phyloP scores from a whole-genome alignment of 2,113 vertebrate genomes.

The Oryzias woworae region DNA sequence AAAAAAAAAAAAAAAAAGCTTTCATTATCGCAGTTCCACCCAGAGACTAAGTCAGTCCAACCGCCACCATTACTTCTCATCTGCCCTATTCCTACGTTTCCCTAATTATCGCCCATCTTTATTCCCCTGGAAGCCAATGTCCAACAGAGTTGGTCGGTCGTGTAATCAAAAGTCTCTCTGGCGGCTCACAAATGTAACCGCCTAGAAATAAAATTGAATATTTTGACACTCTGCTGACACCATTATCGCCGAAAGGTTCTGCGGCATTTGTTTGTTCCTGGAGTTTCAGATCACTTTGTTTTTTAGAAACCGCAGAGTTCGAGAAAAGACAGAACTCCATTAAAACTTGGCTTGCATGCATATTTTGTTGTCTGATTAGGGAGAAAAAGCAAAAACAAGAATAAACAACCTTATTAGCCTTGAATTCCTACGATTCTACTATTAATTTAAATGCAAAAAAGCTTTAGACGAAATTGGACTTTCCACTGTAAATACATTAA shows the following conservation, averaged over 20 bases:
- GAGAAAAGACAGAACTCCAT: no score
- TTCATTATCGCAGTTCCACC: constrained; percentile 54
- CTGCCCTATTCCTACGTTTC: constrained; percentile 48
- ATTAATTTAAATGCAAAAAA: no score
- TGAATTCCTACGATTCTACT: no score
- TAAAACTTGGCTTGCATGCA: no score
- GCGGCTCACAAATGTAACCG: constrained; percentile 18
- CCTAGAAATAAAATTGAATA: no score
- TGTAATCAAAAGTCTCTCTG: constrained; percentile 69
- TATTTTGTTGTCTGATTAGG: no score
- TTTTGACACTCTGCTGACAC: constrained; percentile 53
- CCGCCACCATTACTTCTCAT: constrained; percentile 28
- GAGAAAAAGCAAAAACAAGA: no score
- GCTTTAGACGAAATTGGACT: no score
- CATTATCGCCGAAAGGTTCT: constrained; percentile 54
- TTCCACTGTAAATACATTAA: no score
- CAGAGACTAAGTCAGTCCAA: constrained; percentile 42
- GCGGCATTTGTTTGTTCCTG: constrained; percentile 43
- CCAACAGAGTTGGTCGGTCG: constrained; percentile 67
- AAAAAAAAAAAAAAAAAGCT: constrained; percentile 15
- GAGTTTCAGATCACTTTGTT: constrained; percentile 21
- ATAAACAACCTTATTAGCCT: no score
- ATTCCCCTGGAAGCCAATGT: constrained; percentile 60
- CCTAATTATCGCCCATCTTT: constrained; percentile 67
- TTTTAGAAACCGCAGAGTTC: constrained; percentile 2